Base-by-base conservation (phyloP, 2,797 vertebrate genomes). In the Ctenopoma kingsleyae region DNA sequence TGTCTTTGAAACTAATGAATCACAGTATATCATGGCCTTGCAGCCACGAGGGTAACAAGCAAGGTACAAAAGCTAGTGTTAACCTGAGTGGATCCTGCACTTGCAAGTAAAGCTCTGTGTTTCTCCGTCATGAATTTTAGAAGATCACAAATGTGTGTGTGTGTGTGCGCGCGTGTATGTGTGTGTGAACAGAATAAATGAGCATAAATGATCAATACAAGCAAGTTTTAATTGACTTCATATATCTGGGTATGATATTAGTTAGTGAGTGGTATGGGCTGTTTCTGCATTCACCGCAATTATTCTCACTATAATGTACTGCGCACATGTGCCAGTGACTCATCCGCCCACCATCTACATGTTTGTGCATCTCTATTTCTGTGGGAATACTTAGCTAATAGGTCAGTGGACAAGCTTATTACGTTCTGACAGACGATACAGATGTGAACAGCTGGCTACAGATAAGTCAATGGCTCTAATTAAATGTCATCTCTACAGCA, bases 1-100 rank as follows among this genome's bases (percentile, higher is more conserved):
- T 17, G 76, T 81, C 88, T 85, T 92, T 90, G 88, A 90, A 83
- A 80, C 79, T 90, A 92, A 93, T 89, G 87, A 92, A 86, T 85
- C 74, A 71, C 51, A 73, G 76, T 76, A 15, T 85, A 90, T 83
- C 89, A 60, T 83, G 81, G 80, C 74, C 80, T 69, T 55, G 77
- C 84, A 89, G 89, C 79, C 53, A 22, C 41, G n/a, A 65, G 77
- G 53, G 68, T 51, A 86, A 71, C 71, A 50, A 63, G 63, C 58
- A 52, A 74, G 81, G 82, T 83, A 84, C 77, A 84, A 84, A 89
- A 76, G 68, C 67, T 50, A 43, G 44, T 69, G 78, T 72, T 67
- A 76, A 87, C 80, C 71, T 76, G 58, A 27, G 58, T 12, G 79
- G 67, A 71, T 77, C 74, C 76, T 59, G 65, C 13, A 19, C 58